These are phyloP conservation scores for Ceratosolen solmsi DNA, from an alignment of 1,140 invertebrate species.

Conservation along the genomic window DNA sequence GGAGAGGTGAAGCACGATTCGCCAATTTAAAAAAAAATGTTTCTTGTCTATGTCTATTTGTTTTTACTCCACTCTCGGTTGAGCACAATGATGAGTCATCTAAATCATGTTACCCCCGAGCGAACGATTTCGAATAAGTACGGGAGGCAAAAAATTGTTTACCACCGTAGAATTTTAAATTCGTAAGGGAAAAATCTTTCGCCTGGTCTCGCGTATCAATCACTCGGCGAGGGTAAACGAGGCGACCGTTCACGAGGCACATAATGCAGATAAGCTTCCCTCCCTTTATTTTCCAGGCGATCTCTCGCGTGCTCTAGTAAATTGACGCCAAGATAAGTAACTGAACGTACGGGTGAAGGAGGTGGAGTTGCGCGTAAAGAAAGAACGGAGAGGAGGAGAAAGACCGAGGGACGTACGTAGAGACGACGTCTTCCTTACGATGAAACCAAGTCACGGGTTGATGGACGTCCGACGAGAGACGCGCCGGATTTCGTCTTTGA, in stretches of 20 bases:
- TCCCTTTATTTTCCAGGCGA: conserved; percentile 17
- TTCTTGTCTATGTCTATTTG: conserved; percentile 1
- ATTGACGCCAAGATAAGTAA: conserved; percentile 39
- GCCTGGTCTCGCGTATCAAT: conserved; percentile 21
- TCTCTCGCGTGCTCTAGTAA: conserved; percentile 27
- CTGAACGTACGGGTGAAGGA: background rate
- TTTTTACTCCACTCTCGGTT: background rate
- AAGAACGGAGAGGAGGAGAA: background rate
- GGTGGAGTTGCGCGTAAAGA: background rate
- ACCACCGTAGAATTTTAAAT: conserved; percentile 23
- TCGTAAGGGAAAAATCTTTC: conserved; percentile 19
- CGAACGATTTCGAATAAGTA: background rate
- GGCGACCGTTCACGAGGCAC: background rate
- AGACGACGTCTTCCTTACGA: background rate
- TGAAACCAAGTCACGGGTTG: conserved; percentile 36
- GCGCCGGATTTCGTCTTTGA: conserved; percentile 26
- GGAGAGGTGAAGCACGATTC: background rate
- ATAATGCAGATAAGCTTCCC: conserved; percentile 44
- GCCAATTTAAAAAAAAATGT: background rate
- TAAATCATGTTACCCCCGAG: background rate
- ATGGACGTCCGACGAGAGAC: conserved; percentile 33
- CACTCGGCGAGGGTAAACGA: conserved; percentile 17
- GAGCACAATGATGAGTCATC: conserved; percentile 36
- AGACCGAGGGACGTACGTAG: background rate
- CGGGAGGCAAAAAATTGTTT: conserved; percentile 33